These are phyloP conservation scores for Ardeotis arabs DNA, from an alignment of 2,113 vertebrate genomes.

Conservation along the genomic window DNA sequence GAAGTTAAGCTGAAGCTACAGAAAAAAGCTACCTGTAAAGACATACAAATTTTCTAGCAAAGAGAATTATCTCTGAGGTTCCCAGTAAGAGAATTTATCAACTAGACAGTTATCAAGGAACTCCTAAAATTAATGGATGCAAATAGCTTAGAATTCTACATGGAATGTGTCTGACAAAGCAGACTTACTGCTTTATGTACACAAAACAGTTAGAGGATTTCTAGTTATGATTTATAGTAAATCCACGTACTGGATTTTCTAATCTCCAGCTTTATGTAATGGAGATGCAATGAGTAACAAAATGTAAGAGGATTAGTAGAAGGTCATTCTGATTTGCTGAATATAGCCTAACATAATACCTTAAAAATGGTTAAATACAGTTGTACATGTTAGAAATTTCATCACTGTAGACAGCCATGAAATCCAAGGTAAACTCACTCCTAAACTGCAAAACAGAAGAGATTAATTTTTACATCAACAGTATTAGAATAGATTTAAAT, in stretches of 20 bases:
- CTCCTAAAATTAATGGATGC: background rate
- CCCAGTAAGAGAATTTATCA: background rate
- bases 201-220: slow-evolving; percentile 15
- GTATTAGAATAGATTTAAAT: background rate
- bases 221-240: slow-evolving; percentile 41
- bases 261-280: slow-evolving; percentile 48
- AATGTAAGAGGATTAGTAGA: slow-evolving; percentile 42
- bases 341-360: background rate
- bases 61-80: background rate
- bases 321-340: slow-evolving; percentile 31
- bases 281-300: slow-evolving; percentile 44
- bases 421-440: background rate
- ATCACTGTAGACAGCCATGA: background rate
- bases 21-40: background rate
- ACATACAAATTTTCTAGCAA: background rate
- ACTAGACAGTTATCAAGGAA: background rate
- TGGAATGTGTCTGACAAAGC: background rate
- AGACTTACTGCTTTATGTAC: background rate
- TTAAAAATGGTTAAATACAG: background rate
- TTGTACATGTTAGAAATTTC: background rate
- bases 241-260: slow-evolving; percentile 10
- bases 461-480: background rate
- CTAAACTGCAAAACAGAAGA: background rate
- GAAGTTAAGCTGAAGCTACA: background rate
- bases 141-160: background rate